Evolutionary conservation across 64 coral and sea anemone species (phyloP).

Genomic region (Cladopsammia gracilis): DNA sequence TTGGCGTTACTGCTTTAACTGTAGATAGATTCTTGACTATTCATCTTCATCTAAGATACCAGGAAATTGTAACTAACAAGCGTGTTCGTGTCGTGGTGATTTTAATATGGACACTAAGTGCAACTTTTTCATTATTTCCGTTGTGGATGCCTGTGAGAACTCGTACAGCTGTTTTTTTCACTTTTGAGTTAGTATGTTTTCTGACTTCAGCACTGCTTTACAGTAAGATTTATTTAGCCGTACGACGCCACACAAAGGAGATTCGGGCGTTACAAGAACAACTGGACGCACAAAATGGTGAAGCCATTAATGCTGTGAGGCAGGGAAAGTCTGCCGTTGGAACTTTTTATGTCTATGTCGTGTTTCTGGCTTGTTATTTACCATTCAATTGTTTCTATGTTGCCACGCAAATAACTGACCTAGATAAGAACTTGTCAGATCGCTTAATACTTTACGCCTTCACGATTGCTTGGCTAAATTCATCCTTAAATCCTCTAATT

Average conservation of each 20-base stretch:
- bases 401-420: neutral
- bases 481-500: no score
- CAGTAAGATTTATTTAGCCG: neutral
- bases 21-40: neutral
- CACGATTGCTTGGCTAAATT: no score
- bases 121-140: neutral
- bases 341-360: neutral
- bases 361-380: constrained; percentile 13
- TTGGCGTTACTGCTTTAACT: neutral
- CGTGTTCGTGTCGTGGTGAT: neutral
- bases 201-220: neutral
- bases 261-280: neutral
- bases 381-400: neutral
- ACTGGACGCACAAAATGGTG: neutral
- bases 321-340: neutral
- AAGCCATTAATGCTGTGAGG: neutral
- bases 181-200: neutral
- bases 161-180: no score
- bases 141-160: neutral
- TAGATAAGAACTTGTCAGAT: no score
- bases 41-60: constrained; percentile 7
- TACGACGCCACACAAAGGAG: neutral
- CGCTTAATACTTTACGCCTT: no score
- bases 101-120: neutral
- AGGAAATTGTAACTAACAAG: neutral